Base-by-base conservation (phyloP, 2,888 invertebrate species). In the Aleiodes alternator region DNA sequence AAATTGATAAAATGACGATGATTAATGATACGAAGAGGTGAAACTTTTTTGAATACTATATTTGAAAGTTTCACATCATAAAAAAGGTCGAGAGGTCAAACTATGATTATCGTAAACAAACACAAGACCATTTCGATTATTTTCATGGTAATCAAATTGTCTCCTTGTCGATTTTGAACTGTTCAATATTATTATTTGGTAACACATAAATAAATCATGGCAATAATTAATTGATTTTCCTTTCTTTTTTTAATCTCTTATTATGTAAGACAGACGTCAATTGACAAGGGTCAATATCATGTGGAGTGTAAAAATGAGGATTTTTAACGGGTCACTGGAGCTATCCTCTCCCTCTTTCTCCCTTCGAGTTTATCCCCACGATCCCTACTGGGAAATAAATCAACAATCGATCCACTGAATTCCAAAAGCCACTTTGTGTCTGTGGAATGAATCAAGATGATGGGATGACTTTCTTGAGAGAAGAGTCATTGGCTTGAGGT, bases 241-340 rank as follows among this genome's bases (percentile, higher is more conserved):
- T 9, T 43, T 43, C 11, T 11, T 43, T 43, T 9, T 43, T 43
- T 43, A 9, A 43, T 43, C 43, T 11, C 43, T 43, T 43, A 43
- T 43, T 43, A 43, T 11, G 43, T 43, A 43, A 43, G 64, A 64
- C 64, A 16, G 43, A 48, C 43, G 64, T 64, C 64, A 83, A 80
- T 51, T 66, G 69, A 29, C 55, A 76, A 79, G 81, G 85, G 86
- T 87, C 86, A 86, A 80, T 80, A 84, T 85, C 83, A 87, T 82
- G 82, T 87, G 84, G 85, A 87, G 87, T 88, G 88, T 88, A 85
- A 88, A 88, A 87, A 86, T 82, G 80, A 82, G 83, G 86, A 86
- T 87, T 84, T 43, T 83, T 76, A 73, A 77, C 64, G 69, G 56
- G 38, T 38, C 64, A 55, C 64, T 48, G 43, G 9, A 43, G 43